phyloP scores from a whole-genome alignment of 2,888 invertebrate genomes.

The Tetanocera ferruginea region DNA sequence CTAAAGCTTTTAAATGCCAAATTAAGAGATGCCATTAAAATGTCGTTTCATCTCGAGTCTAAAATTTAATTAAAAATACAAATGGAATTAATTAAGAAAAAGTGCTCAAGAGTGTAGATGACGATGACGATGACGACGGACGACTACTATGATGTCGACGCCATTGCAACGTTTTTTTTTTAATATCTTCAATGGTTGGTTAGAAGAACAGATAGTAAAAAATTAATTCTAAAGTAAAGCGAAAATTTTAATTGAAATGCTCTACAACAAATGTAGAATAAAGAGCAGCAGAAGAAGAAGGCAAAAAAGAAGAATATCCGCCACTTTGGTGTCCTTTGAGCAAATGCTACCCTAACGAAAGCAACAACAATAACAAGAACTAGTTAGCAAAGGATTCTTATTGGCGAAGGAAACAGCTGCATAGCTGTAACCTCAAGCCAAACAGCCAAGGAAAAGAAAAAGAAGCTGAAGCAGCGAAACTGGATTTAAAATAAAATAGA shows the following conservation, averaged over 20 bases:
- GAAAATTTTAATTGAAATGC: conserved; percentile 29
- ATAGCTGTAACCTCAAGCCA: conserved; percentile 56
- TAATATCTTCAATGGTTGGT: not conserved
- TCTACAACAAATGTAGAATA: not conserved
- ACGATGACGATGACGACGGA: not conserved
- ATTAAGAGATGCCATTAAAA: too few relatives aligned
- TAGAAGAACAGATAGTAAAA: not conserved
- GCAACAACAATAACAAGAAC: not conserved
- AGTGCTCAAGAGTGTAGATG: not conserved
- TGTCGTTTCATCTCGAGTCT: too few relatives aligned
- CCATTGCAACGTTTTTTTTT: not conserved
- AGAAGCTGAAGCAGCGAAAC: conserved; percentile 31
- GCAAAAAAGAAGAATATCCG: not conserved
- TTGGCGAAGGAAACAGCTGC: conserved; percentile 57
- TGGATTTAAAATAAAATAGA: conserved; percentile 59
- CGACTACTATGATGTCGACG: not conserved
- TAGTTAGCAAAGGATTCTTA: conserved; percentile 52
- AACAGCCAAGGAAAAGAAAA: conserved; percentile 41
- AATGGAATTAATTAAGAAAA: not conserved
- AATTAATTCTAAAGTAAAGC: conserved; percentile 26
- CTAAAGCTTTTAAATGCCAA: too few relatives aligned
- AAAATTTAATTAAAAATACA: not conserved
- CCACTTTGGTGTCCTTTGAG: not conserved
- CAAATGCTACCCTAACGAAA: not conserved
- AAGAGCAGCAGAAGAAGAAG: not conserved